Base-by-base conservation (phyloP, 2,888 invertebrate genomes). In the Germaria angustata region DNA sequence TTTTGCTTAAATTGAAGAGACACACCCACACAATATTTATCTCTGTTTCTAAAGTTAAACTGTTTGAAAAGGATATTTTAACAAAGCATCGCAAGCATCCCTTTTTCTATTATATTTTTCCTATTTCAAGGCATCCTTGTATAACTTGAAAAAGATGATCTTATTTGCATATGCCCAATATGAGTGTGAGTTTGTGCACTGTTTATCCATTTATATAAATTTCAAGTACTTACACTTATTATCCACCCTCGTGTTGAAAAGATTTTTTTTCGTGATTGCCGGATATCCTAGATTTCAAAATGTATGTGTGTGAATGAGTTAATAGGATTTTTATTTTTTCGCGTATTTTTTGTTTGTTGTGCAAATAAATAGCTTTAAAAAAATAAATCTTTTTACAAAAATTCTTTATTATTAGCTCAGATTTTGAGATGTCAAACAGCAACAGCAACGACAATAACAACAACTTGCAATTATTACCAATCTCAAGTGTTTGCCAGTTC, bases 401-500 rank as follows among this genome's bases (percentile, higher is more conserved):
- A 66, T 36, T n/a, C 15, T 63, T 44, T 61, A 49, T 66, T 73
- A 80, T 80, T 80, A 80, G 79, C 72, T 61, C 22, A 46, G 66
- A 39, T 72, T n/a, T 65, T 65, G 20, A 63, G 28, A 36, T 79
- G 79, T 79, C 72, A 79, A 59, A 41, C 34, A 65, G 44, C 32
- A 36, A 13, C 34, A 65, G 46, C 34, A 36, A 13, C 57, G 57
- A 55, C 73, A 75, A 75, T 28, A 66, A 69, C 69, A 77, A 77
- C 72, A 73, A 66, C 66, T 73, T 59, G 59, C 72, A 73, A 80
- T 80, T 73, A 66, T 73, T 80, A 17, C 39, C 59, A 72, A 73
- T 15, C 68, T 82, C 66, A 65, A 82, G 82, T 79, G 79, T 82
- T 82, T 82, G 65, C 65, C 79, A 79, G 87, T 87, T 88, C 86